phyloP scores from a whole-genome alignment of 64 coral and sea anemone species.

The Platygyra sinensis region DNA sequence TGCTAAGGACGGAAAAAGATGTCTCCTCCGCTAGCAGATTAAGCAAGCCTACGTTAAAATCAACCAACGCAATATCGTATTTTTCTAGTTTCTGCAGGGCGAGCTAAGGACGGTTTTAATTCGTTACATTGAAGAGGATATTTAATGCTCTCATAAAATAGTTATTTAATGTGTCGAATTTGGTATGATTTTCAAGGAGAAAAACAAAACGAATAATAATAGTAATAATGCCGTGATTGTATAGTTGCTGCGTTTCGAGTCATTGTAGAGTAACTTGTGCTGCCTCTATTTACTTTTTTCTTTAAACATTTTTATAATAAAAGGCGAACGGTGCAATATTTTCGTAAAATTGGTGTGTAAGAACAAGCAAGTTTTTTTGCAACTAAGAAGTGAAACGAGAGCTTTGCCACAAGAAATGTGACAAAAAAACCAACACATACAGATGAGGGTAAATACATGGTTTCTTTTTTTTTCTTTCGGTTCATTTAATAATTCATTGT shows the following conservation, averaged over 20 bases:
- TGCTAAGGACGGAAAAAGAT: conserved; percentile 16
- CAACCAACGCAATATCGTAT: not conserved
- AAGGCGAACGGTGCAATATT: too few relatives aligned
- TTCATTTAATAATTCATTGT: conserved; percentile 34
- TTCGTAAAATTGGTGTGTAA: too few relatives aligned
- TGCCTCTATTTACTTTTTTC: too few relatives aligned
- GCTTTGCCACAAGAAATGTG: not conserved
- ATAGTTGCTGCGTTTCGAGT: not conserved
- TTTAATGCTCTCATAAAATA: not conserved
- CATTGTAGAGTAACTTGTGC: not conserved
- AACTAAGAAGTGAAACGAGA: not conserved
- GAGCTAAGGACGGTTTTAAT: conserved; percentile 20
- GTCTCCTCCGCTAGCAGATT: not conserved
- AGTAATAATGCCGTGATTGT: conserved; percentile 6
- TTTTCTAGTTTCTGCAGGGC: not conserved
- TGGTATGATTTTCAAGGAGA: not conserved
- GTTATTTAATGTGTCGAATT: not conserved
- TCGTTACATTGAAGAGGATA: not conserved
- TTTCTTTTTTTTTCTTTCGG: not conserved
- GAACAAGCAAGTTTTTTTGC: not conserved
- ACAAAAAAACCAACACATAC: not conserved
- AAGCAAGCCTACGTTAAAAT: not conserved
- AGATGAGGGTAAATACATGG: not conserved
- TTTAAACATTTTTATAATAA: too few relatives aligned
- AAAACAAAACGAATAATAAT: not conserved